phyloP scores from a whole-genome alignment of 2,888 invertebrate genomes.

The Netelia fuscicornis region DNA sequence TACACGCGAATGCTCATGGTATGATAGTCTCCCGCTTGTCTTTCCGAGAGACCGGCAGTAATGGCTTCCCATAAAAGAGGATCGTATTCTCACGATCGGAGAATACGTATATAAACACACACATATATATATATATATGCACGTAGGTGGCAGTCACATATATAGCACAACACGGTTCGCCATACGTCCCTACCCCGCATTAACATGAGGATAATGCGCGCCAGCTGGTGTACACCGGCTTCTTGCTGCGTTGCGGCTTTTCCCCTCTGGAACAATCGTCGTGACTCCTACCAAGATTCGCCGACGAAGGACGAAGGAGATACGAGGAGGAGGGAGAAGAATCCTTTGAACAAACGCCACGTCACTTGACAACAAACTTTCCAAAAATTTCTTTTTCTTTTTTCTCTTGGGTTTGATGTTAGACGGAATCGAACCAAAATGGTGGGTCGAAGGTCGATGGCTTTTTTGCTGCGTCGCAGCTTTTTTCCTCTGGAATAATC shows the following conservation, averaged over 20 bases:
- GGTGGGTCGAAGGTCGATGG: no score
- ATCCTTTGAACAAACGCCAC: conserved; percentile 11
- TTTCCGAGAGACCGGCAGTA: conserved; percentile 63
- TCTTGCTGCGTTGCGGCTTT: conserved; percentile 41
- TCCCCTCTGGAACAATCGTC: conserved; percentile 65
- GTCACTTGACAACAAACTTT: background rate
- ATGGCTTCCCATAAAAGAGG: conserved; percentile 74
- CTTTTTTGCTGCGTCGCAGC: conserved; percentile 34
- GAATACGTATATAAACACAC: conserved; percentile 55
- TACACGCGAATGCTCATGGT: conserved; percentile 33
- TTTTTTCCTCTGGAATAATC: conserved; percentile 63
- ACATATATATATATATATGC: conserved; percentile 32
- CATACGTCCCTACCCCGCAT: conserved; percentile 59
- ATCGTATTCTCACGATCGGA: conserved; percentile 74
- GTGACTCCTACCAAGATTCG: conserved; percentile 59
- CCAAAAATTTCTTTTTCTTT: no score
- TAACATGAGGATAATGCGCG: conserved; percentile 71
- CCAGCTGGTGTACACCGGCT: conserved; percentile 55
- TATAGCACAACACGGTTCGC: conserved; percentile 47
- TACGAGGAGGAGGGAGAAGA: conserved; percentile 33
- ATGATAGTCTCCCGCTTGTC: conserved; percentile 62
- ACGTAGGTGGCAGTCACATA: conserved; percentile 30
- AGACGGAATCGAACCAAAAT: no score
- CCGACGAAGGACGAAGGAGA: conserved; percentile 22
- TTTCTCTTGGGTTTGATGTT: no score